phyloP scores from a whole-genome alignment of 1,140 invertebrate genomes.

The Temnothorax curvispinosus region DNA sequence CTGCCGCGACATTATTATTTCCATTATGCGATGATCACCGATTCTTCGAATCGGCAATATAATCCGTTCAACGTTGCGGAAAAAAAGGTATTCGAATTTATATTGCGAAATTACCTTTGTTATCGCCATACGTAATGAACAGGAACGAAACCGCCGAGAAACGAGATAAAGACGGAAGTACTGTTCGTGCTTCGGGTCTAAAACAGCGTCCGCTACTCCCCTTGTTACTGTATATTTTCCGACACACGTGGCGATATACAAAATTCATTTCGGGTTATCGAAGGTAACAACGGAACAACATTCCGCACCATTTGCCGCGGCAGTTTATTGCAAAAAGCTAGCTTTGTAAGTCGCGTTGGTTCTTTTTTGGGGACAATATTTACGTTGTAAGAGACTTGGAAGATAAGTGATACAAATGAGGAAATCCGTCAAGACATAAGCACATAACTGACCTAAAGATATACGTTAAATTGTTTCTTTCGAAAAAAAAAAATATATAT shows the following conservation, averaged over 20 bases:
- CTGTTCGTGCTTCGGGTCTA: neutral
- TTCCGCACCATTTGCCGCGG: neutral
- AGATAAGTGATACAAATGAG: conserved; percentile 2
- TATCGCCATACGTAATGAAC: neutral
- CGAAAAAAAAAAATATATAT: neutral
- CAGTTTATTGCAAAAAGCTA: neutral
- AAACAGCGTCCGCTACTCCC: neutral
- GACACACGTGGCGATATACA: neutral
- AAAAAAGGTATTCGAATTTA: neutral
- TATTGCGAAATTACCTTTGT: neutral
- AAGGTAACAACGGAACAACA: neutral
- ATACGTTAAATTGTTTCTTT: neutral
- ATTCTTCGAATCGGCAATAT: neutral
- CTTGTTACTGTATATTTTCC: conserved; percentile 28
- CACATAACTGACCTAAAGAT: neutral
- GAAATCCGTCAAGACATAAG: neutral
- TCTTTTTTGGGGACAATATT: neutral
- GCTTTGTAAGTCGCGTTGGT: neutral
- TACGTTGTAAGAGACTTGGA: neutral
- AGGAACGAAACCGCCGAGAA: neutral
- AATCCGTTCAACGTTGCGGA: neutral
- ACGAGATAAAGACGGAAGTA: conserved; percentile 12
- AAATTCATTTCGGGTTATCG: conserved; percentile 31
- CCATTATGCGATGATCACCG: neutral
- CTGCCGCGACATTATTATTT: too few relatives aligned